Evolutionary conservation across 2,888 invertebrate genomes (phyloP).

Genomic region (Sminthurinus aureus): DNA sequence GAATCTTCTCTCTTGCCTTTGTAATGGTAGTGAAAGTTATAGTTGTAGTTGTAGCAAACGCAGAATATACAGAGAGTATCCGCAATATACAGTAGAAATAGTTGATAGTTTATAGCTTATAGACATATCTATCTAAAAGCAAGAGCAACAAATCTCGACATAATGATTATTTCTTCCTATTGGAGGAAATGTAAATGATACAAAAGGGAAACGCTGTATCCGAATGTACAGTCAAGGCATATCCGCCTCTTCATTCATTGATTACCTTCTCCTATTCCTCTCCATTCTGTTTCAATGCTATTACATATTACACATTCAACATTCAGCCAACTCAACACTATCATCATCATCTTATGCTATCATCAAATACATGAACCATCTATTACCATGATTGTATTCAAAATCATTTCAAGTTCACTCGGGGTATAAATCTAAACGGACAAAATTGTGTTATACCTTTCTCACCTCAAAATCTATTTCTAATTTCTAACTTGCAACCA

Average conservation of each 20-base stretch:
- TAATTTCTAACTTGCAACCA: no score
- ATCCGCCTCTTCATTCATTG: constrained; percentile 51
- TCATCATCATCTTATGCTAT: no score
- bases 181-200: constrained; percentile 59
- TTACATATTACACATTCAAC: constrained; percentile 15
- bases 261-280: constrained; percentile 37
- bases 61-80: not conserved
- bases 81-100: no score
- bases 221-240: constrained; percentile 57
- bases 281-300: not conserved
- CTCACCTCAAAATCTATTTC: no score
- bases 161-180: constrained; percentile 60
- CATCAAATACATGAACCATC: no score
- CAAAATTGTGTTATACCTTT: no score
- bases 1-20: no score
- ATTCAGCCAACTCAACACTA: not conserved
- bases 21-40: no score
- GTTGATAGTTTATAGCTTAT: not conserved
- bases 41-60: no score
- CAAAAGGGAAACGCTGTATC: constrained; percentile 58
- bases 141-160: constrained; percentile 54
- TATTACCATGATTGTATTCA: not conserved
- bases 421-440: not conserved
- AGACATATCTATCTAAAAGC: not conserved
- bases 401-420: not conserved